Evolutionary conservation across 2,888 invertebrate genomes (phyloP).

Genomic region (Calameuta pallipes): DNA sequence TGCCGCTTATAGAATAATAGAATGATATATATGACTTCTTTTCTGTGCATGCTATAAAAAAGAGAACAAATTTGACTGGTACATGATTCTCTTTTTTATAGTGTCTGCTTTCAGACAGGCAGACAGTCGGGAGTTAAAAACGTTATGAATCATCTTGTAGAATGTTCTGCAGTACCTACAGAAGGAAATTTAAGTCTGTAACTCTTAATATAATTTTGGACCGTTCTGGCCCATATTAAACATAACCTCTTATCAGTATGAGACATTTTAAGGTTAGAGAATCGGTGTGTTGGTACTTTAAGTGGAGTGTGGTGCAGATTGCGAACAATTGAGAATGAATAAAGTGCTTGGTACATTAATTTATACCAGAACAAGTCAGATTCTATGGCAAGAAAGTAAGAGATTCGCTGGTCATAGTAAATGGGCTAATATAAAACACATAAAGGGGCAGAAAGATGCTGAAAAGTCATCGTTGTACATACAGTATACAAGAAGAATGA

Average conservation of each 20-base stretch:
- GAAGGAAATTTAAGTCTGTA: too few relatives aligned
- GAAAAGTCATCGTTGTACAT: slow-evolving; percentile 68
- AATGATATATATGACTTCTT: too few relatives aligned
- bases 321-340: not conserved
- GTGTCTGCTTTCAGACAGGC: too few relatives aligned
- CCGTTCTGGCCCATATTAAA: not conserved
- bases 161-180: too few relatives aligned
- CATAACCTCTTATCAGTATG: not conserved
- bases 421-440: slow-evolving; percentile 81
- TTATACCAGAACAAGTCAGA: slow-evolving; percentile 7
- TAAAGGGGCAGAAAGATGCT: slow-evolving; percentile 75
- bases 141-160: too few relatives aligned
- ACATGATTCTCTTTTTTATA: too few relatives aligned
- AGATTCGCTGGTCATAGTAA: slow-evolving; percentile 78
- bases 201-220: not conserved
- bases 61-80: too few relatives aligned
- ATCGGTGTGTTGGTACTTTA: not conserved
- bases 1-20: too few relatives aligned
- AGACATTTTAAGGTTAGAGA: not conserved
- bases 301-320: not conserved
- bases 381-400: slow-evolving; percentile 35
- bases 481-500: slow-evolving; percentile 70
- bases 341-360: not conserved
- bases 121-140: too few relatives aligned
- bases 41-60: too few relatives aligned